Evolutionary conservation across 2,888 invertebrate genomes (phyloP), one percentile per base, ranked within the genome.

Genomic region (Congeria kusceri): DNA sequence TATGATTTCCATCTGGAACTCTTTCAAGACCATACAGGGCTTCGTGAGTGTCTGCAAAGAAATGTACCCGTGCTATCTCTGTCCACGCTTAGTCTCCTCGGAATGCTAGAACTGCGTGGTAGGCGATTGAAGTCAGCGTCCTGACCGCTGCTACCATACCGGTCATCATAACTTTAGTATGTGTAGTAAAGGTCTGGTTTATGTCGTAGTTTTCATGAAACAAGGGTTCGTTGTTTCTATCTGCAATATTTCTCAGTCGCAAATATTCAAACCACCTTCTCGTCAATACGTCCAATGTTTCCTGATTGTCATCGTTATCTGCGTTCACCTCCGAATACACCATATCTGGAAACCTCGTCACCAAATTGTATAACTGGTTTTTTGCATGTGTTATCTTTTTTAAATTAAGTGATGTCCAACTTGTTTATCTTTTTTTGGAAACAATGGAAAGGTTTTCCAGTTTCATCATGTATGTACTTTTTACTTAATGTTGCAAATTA

Each of bases 41-140:
- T 4, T 15, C 49, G 49, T n/a, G 5, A 49, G 4, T 9, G 18
- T 5, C 49, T 9, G 5, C 49, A 4, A 3, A 15, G 7, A 20
- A 49, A 9, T 4, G 15, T 20, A 4, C 49, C 49, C n/a, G 49
- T 49, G 20, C 49, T 49, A 15, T 49, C 49, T 4, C 49, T 49
- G 18, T 49, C 49, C 3, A 4, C 49, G 5, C 49, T 15, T 15
- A 49, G 20, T 49, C 20, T 18, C 49, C 49, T 9, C 15, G 18
- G 15, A 4, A 49, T 3, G n/a, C 49, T 18, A 49, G 18, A 49
- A 49, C 20, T 18, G 49, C 49, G 20, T 49, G 92, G 86, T 92
- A 92, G 87, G 92, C 93, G 53, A 93, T 92, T 88, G 93, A 91
- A 11, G 92, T n/a, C 90, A 9, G 92, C 91, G 85, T 93, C 93